These are phyloP conservation scores for Enteromius treurensis DNA, from an alignment of 2,797 vertebrate genomes.

Conservation along the genomic window DNA sequence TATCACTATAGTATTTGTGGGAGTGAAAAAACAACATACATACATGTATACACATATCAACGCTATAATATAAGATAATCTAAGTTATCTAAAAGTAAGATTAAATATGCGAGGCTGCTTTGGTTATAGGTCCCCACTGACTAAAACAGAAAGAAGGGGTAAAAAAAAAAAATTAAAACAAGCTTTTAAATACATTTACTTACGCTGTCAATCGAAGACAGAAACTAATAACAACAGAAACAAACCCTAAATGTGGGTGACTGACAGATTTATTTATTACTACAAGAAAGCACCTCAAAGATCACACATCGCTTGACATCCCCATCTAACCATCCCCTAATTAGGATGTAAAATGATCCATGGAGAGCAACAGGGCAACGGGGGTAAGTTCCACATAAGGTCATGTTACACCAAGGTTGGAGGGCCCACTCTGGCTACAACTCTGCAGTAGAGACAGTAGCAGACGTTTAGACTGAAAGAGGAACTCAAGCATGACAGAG, in stretches of 20 bases:
- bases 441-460: slow-evolving; percentile 5
- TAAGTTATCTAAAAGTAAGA: background rate
- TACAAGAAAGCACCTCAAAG: slow-evolving; percentile 17
- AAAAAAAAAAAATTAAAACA: background rate
- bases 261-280: slow-evolving; percentile 2
- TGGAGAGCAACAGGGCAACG: slow-evolving; percentile 4
- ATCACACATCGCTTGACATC: slow-evolving; percentile 13
- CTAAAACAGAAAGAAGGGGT: background rate
- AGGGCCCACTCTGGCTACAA: slow-evolving; percentile 1
- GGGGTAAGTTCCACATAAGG: slow-evolving; percentile 40
- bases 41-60: background rate
- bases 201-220: background rate
- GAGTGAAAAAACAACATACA: background rate
- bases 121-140: background rate
- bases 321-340: slow-evolving; percentile 25
- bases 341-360: slow-evolving; percentile 38
- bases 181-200: background rate
- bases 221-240: background rate
- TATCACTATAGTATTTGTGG: background rate
- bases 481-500: slow-evolving; percentile 21
- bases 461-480: slow-evolving; percentile 24
- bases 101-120: background rate
- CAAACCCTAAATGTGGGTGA: background rate
- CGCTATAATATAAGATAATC: background rate
- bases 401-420: slow-evolving; percentile 22